Percentiles rank a stretch among this genome's conserved stretches.
These are phyloP conservation scores for Liopterus haemorrhoidalis DNA, from an alignment of 2,888 invertebrate genomes.

Conservation along the genomic window DNA sequence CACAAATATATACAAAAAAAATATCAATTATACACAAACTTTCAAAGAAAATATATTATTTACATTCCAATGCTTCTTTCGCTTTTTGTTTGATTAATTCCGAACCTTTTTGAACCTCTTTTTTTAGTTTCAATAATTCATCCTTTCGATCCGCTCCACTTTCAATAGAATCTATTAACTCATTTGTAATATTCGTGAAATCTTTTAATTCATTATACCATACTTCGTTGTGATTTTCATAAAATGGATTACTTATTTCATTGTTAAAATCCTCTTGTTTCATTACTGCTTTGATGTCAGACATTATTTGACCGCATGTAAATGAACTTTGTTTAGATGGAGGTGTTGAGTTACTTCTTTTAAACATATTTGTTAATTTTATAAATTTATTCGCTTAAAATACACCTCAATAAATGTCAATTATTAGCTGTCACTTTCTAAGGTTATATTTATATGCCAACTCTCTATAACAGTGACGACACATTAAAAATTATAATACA, in stretches of 20 bases:
- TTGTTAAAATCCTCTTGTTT: slow-evolving; percentile 24
- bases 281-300: slow-evolving; percentile 30
- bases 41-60: slow-evolving; percentile 12
- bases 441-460: too few species aligned
- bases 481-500: too few species aligned
- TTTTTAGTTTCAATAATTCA: slow-evolving; percentile 22
- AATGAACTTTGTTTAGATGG: slow-evolving; percentile 22
- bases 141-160: slow-evolving; percentile 21
- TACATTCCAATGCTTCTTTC: slow-evolving; percentile 18
- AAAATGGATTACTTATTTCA: slow-evolving; percentile 12
- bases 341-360: slow-evolving; percentile 4
- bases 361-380: slow-evolving; percentile 13
- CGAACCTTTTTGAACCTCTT: slow-evolving; percentile 19
- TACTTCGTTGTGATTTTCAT: slow-evolving; percentile 20
- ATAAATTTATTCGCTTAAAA: too few species aligned
- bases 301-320: slow-evolving; percentile 28
- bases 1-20: slow-evolving; percentile 9
- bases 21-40: slow-evolving; percentile 9
- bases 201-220: slow-evolving; percentile 29
- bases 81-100: slow-evolving; percentile 14
- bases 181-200: slow-evolving; percentile 28
- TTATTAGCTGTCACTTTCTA: too few species aligned
- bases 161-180: slow-evolving; percentile 26
- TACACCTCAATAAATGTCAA: too few species aligned
- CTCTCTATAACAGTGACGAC: too few species aligned